Base-by-base conservation (phyloP, 2,888 invertebrate species). In the Andrena chrysosceles region DNA sequence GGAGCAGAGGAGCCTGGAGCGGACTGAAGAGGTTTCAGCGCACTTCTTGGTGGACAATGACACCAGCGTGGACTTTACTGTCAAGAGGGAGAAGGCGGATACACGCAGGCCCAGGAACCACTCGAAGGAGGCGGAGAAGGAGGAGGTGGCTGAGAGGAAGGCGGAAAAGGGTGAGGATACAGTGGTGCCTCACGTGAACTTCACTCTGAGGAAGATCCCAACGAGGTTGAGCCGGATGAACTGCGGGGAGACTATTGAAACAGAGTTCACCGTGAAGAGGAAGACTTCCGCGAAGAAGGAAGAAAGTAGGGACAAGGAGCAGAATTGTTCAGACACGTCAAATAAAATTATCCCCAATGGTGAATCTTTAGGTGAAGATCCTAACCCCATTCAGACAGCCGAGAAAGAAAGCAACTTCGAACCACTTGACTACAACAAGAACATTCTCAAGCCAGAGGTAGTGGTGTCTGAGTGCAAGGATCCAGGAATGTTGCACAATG, bases 21-120 rank as follows among this genome's bases (percentile, higher is more conserved):
- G 29, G 7, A 2, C 6, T 0, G 42, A 62, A 0, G 80, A 86
- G 0, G 82, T 77, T 1, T 70, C 75, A 0, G 70, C 56, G 1
- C 29, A 83, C 48, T 88, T 64, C 8, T 70, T 63, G 0, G 59
- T 78, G 35, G 80, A 85, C 33, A 83, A 82, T 26, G 87, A 89
- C 0, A 89, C 90, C 0, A 87, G 71, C n/a, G 91, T 90, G 0
- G 88, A 92, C 59, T 92, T 92, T 54, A 92, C 90, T 0, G 74
- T 92, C 10, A 91, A 85, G 56, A 88, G 77, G 35, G 72, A 75
- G 8, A 26, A 72, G 64, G 70, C 48, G 0, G 75, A 72, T 2
- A 72, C 64, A 8, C 71, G 63, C 2, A 75, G 48, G 1, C 1
- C 5, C 0, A 78, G 68, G 68, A 56, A 16, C 23, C 80, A 72